phyloP scores from a whole-genome alignment of 1,140 invertebrate species.

The Heliothis subflexa region DNA sequence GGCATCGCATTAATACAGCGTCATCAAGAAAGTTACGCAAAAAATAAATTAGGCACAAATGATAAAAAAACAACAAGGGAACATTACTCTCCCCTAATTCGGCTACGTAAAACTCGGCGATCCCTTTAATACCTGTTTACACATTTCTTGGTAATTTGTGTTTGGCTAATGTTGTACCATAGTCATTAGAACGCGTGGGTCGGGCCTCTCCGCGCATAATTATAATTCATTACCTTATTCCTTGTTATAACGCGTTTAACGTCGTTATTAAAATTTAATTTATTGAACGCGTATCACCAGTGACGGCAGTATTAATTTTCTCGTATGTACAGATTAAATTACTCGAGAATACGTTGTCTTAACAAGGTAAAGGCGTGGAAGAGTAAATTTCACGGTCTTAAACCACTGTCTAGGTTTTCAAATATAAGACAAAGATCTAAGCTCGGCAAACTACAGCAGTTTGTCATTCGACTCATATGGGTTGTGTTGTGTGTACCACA shows the following conservation, averaged over 20 bases:
- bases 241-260: constrained; percentile 53
- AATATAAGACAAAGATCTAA: constrained; percentile 44
- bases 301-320: constrained; percentile 21
- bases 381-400: constrained; percentile 59
- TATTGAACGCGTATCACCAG: constrained; percentile 24
- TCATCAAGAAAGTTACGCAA: constrained; percentile 9
- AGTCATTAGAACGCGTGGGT: constrained; percentile 65
- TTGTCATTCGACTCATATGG: constrained; percentile 44
- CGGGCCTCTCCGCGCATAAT: constrained; percentile 62
- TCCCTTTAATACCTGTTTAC: constrained; percentile 76
- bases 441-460: constrained; percentile 12
- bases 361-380: constrained; percentile 28
- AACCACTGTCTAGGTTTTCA: constrained; percentile 49
- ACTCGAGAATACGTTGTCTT: not conserved
- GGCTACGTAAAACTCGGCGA: constrained; percentile 61
- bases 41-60: constrained; percentile 43
- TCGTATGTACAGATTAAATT: constrained; percentile 32
- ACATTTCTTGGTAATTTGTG: constrained; percentile 74
- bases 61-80: constrained; percentile 48
- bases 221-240: constrained; percentile 73
- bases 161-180: constrained; percentile 71
- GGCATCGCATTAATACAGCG: constrained; percentile 19
- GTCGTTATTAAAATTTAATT: constrained; percentile 58
- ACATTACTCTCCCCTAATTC: constrained; percentile 62
- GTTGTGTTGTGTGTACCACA: constrained; percentile 43